phyloP scores from a whole-genome alignment of 2,797 vertebrate genomes.

The Artibeus lituratus region DNA sequence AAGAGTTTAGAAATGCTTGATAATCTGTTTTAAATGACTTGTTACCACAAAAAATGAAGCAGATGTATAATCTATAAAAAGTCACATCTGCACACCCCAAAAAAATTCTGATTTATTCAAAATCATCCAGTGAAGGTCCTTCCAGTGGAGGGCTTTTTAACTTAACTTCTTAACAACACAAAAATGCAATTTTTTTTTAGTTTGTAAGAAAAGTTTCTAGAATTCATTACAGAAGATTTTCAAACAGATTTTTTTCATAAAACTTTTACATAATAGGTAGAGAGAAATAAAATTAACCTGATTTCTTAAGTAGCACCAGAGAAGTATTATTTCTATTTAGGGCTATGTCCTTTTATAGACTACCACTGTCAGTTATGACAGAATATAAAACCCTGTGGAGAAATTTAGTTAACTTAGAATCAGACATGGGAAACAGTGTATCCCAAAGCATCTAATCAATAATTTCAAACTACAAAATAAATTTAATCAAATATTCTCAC shows the following conservation, averaged over 20 bases:
- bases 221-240: neutral
- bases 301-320: neutral
- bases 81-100: neutral
- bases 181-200: neutral
- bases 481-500: neutral
- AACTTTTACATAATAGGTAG: neutral
- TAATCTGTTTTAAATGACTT: neutral
- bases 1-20: neutral
- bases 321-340: neutral
- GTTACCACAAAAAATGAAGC: neutral
- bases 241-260: neutral
- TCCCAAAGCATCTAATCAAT: neutral
- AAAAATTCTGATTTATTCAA: neutral
- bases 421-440: neutral
- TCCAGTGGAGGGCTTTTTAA: neutral
- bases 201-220: neutral
- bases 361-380: slow-evolving; percentile 3
- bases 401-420: neutral
- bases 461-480: neutral
- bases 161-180: neutral
- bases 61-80: neutral
- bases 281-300: neutral
- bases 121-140: neutral
- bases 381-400: neutral
- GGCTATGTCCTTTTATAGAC: neutral